A percentile compares a stretch with the other conserved stretches of the same genome.
These are phyloP conservation scores for Embidobia sp. DNA, from an alignment of 2,888 invertebrate species.

Conservation along the genomic window DNA sequence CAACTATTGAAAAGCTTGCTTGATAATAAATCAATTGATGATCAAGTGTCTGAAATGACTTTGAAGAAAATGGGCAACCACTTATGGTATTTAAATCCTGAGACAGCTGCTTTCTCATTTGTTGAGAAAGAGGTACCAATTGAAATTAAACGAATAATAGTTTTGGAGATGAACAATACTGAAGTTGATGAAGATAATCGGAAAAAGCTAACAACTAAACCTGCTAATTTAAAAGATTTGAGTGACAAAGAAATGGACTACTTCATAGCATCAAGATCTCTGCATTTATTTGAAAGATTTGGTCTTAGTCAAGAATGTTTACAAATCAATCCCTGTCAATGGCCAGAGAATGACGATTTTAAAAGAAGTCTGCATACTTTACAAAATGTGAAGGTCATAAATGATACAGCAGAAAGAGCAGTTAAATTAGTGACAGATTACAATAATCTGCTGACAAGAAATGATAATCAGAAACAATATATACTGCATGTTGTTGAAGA, in stretches of 20 bases:
- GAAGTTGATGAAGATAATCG: not conserved
- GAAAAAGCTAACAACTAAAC: conserved; percentile 17
- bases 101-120: too few relatives aligned
- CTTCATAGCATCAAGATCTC: conserved; percentile 35
- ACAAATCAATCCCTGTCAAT: conserved; percentile 11
- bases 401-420: conserved; percentile 58
- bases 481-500: too few relatives aligned
- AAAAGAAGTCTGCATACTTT: conserved; percentile 65
- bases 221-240: conserved; percentile 2
- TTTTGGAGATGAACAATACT: not conserved
- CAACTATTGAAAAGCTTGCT: conserved; percentile 25
- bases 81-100: too few relatives aligned
- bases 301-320: conserved; percentile 24
- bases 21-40: conserved; percentile 26
- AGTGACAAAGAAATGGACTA: conserved; percentile 20
- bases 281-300: conserved; percentile 35
- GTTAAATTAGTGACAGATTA: too few relatives aligned
- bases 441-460: too few relatives aligned
- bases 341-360: conserved; percentile 29
- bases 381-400: conserved; percentile 68
- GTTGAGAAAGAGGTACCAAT: not conserved
- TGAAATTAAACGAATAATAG: not conserved
- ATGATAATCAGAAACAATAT: too few relatives aligned
- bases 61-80: not conserved
- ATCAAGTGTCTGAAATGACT: too few relatives aligned